A percentile compares a stretch with the other conserved stretches of the same genome.
Evolutionary conservation across 2,113 vertebrate genomes (phyloP).

Genomic region (Pyrgilauda ruficollis): DNA sequence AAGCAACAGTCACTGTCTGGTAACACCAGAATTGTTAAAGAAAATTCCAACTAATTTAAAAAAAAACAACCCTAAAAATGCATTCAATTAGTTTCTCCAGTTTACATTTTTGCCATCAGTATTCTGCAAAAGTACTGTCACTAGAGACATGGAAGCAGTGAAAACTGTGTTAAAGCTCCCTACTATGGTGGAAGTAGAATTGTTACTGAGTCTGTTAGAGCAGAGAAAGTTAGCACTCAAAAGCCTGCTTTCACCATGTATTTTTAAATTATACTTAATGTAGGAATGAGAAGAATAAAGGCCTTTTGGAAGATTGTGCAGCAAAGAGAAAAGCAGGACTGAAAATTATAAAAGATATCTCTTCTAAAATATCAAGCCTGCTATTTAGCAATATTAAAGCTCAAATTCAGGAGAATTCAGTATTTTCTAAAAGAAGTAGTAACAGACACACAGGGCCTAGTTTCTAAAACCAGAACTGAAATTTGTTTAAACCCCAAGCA

Average conservation of each 20-base stretch:
- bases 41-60: not conserved
- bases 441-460: not conserved
- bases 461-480: not conserved
- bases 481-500: not conserved
- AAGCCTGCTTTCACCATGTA: not conserved
- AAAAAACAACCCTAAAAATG: not conserved
- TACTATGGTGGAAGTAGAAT: constrained; percentile 51
- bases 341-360: constrained; percentile 52
- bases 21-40: not conserved
- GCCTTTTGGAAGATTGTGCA: constrained; percentile 71
- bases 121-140: not conserved
- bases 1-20: not conserved
- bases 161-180: constrained; percentile 38
- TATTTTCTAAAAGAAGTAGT: not conserved
- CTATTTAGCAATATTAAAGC: constrained; percentile 80
- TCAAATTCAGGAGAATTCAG: constrained; percentile 65
- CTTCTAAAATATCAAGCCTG: constrained; percentile 75
- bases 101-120: not conserved
- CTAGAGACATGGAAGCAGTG: constrained; percentile 1
- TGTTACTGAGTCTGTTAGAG: constrained; percentile 20
- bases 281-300: constrained; percentile 67
- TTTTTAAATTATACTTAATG: constrained; percentile 52
- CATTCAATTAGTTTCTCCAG: not conserved
- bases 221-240: not conserved
- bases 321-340: constrained; percentile 78